A percentile compares a stretch with the other conserved stretches of the same genome.
Conservation (phyloP, 2,113 vertebrate genomes). For the Alethe castanea region DNA sequence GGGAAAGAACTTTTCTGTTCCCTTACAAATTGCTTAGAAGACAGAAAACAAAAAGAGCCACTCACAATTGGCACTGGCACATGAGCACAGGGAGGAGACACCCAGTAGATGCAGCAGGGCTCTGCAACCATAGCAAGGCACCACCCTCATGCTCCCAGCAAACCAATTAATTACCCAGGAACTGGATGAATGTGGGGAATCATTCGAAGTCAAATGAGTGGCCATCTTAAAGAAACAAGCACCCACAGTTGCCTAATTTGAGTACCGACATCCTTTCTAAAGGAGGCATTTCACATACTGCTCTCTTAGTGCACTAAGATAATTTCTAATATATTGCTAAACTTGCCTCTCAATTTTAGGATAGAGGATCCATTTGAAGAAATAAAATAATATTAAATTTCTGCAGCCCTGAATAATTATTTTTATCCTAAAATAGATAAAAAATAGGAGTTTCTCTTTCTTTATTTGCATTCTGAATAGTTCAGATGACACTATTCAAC, state of each 20-base stretch:
- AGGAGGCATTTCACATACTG: not conserved
- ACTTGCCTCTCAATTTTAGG: not conserved
- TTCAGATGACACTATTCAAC: not conserved
- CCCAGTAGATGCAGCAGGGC: not conserved
- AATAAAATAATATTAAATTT: not conserved
- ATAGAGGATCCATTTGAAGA: not conserved
- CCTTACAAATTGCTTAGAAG: slow-evolving; percentile 6
- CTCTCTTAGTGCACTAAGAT: not conserved
- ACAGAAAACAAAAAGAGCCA: not conserved
- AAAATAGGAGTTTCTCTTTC: not conserved
- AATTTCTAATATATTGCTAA: not conserved
- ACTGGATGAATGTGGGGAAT: not conserved
- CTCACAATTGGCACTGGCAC: not conserved
- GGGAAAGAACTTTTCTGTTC: not conserved
- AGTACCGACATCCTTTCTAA: not conserved
- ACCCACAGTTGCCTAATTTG: not conserved
- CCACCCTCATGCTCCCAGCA: not conserved
- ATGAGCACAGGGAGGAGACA: not conserved
- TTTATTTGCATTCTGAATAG: not conserved
- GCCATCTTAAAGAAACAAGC: not conserved
- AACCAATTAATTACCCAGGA: not conserved
- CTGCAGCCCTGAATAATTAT: not conserved
- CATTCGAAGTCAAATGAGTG: not conserved
- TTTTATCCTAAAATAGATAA: not conserved
- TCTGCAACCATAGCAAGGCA: not conserved